Evolutionary conservation across 92 coral and sea anemone genomes (phyloP).

Genomic region (Phymanthus crucifer): DNA sequence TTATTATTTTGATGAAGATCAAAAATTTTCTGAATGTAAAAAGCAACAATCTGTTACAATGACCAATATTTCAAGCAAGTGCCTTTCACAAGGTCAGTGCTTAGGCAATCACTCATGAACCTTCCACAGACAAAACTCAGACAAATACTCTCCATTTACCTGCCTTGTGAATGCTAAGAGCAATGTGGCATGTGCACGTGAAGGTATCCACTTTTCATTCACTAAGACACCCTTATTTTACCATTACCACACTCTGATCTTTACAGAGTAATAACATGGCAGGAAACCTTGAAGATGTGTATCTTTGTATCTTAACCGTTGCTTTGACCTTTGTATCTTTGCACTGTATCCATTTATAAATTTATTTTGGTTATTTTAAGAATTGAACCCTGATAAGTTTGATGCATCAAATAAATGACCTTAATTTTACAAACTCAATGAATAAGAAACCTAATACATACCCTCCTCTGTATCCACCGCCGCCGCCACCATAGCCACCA

Average conservation of each 20-base stretch:
- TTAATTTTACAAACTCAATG: not conserved
- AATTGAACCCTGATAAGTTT: not conserved
- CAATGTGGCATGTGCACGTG: not conserved
- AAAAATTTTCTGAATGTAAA: too few species aligned
- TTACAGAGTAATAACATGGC: not conserved
- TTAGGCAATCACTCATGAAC: too few species aligned
- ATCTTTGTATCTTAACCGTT: not conserved
- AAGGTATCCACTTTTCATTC: not conserved
- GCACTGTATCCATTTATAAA: not conserved
- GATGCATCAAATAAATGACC: not conserved
- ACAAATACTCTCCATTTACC: too few species aligned
- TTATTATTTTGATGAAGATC: too few species aligned
- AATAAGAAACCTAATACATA: slow-evolving; percentile 14
- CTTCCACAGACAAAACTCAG: too few species aligned
- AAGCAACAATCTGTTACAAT: too few species aligned
- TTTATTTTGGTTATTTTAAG: not conserved
- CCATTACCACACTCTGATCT: not conserved
- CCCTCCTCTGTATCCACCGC: slow-evolving; percentile 58
- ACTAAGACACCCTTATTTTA: slow-evolving; percentile 1
- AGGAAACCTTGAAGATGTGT: not conserved
- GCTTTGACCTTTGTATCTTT: not conserved
- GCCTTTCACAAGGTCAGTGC: too few species aligned
- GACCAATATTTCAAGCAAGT: too few species aligned
- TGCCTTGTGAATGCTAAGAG: not conserved
- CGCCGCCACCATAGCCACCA: slow-evolving; percentile 21